Conservation (phyloP, 2,888 invertebrate species). For the Scelioninae gen. 1 region DNA sequence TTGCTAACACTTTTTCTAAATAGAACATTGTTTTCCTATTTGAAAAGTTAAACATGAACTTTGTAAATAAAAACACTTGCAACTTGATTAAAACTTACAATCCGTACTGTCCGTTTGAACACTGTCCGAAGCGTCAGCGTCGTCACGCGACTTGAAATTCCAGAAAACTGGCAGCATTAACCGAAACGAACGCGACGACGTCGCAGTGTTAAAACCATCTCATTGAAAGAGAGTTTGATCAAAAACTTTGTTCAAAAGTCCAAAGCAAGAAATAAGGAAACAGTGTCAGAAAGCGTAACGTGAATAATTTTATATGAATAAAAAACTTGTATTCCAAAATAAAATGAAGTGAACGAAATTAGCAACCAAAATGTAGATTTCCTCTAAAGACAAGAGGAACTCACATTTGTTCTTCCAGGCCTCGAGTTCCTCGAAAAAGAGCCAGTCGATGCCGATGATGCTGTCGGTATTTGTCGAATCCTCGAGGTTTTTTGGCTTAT, state of each 20-base stretch:
- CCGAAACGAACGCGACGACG: no score
- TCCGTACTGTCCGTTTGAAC: conserved; percentile 83
- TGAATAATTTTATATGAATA: neutral
- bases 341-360: conserved; percentile 10
- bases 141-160: conserved; percentile 83
- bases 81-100: conserved; percentile 78
- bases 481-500: conserved; percentile 78
- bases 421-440: conserved; percentile 85
- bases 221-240: no score
- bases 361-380: no score
- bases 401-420: conserved; percentile 82
- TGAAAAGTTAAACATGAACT: neutral
- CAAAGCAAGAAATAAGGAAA: conserved; percentile 21
- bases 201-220: no score
- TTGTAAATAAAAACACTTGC: conserved; percentile 41
- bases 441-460: conserved; percentile 87
- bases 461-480: conserved; percentile 84
- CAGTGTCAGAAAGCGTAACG: conserved; percentile 42
- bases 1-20: no score
- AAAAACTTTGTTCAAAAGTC: neutral
- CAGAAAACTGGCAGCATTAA: conserved; percentile 83
- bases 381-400: conserved; percentile 20
- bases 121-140: conserved; percentile 84
- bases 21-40: no score
- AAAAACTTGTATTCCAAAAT: neutral